A percentile compares a stretch with the other conserved stretches of the same genome.
phyloP scores from a whole-genome alignment of 2,888 invertebrate species.

The Eupithecia centaureata region DNA sequence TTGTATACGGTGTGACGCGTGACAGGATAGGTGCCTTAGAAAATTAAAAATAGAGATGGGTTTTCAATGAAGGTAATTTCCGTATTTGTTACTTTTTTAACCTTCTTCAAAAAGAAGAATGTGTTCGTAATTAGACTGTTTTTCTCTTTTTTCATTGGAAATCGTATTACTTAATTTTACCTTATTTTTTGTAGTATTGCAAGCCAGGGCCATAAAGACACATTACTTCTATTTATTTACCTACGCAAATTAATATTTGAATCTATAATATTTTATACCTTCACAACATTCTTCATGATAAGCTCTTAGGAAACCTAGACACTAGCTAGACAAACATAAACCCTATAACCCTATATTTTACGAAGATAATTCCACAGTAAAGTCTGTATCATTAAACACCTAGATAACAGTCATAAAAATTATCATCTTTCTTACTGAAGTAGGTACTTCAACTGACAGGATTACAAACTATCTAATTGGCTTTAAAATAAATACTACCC shows the following conservation, averaged over 20 bases:
- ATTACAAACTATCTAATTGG: background rate
- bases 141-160: too few species aligned
- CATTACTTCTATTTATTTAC: too few species aligned
- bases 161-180: too few species aligned
- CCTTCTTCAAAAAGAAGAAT: too few species aligned
- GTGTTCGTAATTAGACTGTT: too few species aligned
- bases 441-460: background rate
- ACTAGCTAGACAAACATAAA: background rate
- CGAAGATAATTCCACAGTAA: background rate
- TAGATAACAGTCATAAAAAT: background rate
- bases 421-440: background rate
- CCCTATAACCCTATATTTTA: background rate
- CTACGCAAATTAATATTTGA: too few species aligned
- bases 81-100: too few species aligned
- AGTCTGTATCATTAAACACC: background rate
- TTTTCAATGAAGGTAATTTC: conserved; percentile 2
- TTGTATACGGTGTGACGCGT: conserved; percentile 57
- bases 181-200: too few species aligned
- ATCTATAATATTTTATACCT: background rate
- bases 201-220: too few species aligned
- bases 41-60: conserved; percentile 16
- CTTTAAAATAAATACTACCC: background rate
- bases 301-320: background rate
- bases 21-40: conserved; percentile 42
- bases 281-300: background rate